These are phyloP conservation scores for Coryphaenoides rupestris DNA, from an alignment of 2,113 vertebrate species.

Conservation along the genomic window DNA sequence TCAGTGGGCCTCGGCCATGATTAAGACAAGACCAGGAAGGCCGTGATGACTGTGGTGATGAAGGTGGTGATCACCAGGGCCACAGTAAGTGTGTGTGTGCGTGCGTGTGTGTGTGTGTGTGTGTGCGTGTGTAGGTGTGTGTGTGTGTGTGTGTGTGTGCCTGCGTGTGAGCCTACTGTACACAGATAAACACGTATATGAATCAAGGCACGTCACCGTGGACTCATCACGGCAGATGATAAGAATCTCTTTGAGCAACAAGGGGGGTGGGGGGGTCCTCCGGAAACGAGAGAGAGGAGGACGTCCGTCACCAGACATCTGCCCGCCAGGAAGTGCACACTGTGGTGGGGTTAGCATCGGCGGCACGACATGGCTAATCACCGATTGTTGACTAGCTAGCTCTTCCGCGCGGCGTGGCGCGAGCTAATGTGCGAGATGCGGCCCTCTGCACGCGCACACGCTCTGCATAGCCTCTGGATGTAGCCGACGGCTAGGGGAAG, in stretches of 20 bases:
- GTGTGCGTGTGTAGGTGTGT: neutral
- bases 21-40: too few species aligned
- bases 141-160: neutral
- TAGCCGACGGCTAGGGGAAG: too few species aligned
- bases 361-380: conserved; percentile 62
- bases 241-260: conserved; percentile 29
- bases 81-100: neutral
- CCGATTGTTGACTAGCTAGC: conserved; percentile 53
- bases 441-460: too few species aligned
- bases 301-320: conserved; percentile 41
- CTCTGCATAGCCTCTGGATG: too few species aligned
- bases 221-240: conserved; percentile 13
- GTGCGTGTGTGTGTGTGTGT: neutral
- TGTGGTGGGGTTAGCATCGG: conserved; percentile 45
- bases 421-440: too few species aligned
- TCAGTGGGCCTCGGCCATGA: too few species aligned
- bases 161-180: conserved; percentile 14
- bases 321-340: conserved; percentile 65
- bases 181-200: conserved; percentile 3
- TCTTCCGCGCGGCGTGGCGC: conserved; percentile 30
- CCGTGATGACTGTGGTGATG: too few species aligned
- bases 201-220: conserved; percentile 12
- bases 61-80: too few species aligned
- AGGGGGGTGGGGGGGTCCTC: conserved; percentile 18
- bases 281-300: conserved; percentile 38